A percentile compares a stretch with the other conserved stretches of the same genome.
phyloP scores from a whole-genome alignment of 2,113 vertebrate genomes.

The Tinamus guttatus region DNA sequence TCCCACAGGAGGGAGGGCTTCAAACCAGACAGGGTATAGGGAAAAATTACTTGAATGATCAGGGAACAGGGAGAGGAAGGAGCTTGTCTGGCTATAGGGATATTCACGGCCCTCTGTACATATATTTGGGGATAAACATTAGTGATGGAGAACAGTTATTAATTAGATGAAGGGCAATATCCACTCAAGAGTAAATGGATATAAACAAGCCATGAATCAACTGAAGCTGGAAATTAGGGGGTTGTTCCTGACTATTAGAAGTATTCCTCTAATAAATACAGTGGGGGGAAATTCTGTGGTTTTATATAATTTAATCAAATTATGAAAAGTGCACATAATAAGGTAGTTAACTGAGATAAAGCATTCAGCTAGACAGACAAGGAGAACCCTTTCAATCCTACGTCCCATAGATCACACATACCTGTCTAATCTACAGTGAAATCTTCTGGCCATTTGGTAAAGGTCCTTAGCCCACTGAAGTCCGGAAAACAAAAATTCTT shows the following conservation, averaged over 20 bases:
- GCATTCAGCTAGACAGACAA: neutral
- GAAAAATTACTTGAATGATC: neutral
- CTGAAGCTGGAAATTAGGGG: neutral
- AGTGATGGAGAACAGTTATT: neutral
- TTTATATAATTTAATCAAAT: neutral
- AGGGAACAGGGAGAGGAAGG: neutral
- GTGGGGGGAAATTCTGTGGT: neutral
- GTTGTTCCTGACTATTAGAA: neutral
- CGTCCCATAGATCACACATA: neutral
- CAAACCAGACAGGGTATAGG: neutral
- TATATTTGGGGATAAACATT: neutral
- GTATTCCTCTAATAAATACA: neutral
- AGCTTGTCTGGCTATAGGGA: neutral
- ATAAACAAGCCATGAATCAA: neutral
- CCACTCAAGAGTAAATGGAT: neutral
- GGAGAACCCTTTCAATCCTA: neutral
- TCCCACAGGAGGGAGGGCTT: neutral
- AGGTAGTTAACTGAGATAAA: neutral
- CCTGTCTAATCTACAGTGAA: neutral
- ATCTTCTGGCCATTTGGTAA: neutral
- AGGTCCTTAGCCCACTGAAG: neutral
- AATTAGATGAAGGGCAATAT: neutral
- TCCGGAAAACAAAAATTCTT: neutral
- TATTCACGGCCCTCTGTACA: neutral
- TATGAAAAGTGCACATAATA: neutral